phyloP scores from a whole-genome alignment of 23 tunicate genomes.

The Aplidium turbinatum region DNA sequence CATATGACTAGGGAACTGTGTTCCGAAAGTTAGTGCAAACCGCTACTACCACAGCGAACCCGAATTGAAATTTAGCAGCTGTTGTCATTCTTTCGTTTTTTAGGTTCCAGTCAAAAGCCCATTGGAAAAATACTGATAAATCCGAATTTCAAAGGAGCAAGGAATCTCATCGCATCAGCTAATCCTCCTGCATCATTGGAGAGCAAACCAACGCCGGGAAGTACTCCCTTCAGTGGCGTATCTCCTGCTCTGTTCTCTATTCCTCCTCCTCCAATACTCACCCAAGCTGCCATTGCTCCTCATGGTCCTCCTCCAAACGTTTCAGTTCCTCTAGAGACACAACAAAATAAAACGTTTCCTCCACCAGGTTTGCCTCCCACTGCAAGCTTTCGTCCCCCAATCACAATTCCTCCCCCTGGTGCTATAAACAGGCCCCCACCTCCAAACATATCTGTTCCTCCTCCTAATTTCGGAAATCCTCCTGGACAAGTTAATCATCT shows the following conservation, averaged over 20 bases:
- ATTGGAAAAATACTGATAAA: slow-evolving; percentile 54
- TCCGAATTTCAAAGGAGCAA: slow-evolving; percentile 69
- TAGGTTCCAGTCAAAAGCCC: slow-evolving; percentile 13
- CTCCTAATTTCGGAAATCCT: slow-evolving; percentile 15
- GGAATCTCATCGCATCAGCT: slow-evolving; percentile 9
- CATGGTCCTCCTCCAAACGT: not conserved
- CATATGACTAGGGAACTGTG: no score
- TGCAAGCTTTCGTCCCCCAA: no score
- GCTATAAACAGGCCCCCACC: slow-evolving; percentile 22
- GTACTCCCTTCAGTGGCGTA: slow-evolving; percentile 4
- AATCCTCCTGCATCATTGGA: not conserved
- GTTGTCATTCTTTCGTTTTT: not conserved
- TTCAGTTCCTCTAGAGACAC: no score
- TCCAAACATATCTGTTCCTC: slow-evolving; percentile 13
- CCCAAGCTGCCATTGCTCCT: not conserved
- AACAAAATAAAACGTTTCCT: no score
- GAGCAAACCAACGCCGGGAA: not conserved
- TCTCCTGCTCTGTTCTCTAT: slow-evolving; percentile 21
- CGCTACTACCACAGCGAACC: no score
- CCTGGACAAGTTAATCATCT: no score
- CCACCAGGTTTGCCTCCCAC: no score
- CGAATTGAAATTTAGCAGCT: no score
- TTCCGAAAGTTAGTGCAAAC: no score
- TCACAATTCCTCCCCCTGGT: not conserved
- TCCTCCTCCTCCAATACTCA: slow-evolving; percentile 38